These are phyloP conservation scores for Siphamia tubifer DNA, from an alignment of 2,113 vertebrate genomes.

Conservation along the genomic window DNA sequence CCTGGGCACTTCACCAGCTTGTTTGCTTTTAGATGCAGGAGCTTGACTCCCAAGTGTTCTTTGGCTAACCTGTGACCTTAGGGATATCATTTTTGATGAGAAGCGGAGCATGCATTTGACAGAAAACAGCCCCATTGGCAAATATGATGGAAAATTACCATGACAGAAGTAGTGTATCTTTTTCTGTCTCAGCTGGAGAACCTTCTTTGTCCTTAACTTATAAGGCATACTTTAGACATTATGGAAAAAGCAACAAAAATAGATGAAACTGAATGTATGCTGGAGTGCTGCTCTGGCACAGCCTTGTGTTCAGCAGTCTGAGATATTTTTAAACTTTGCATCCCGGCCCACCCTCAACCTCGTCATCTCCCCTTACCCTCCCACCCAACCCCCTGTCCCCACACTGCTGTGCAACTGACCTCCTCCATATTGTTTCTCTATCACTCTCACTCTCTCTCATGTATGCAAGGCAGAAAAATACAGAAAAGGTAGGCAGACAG, in stretches of 20 bases:
- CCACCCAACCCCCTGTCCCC: constrained; percentile 30
- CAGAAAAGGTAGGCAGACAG: not conserved
- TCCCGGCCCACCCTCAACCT: constrained; percentile 50
- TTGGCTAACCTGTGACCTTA: constrained; percentile 4
- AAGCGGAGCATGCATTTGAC: constrained; percentile 15
- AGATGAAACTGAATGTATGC: constrained; percentile 70
- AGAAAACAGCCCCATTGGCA: constrained; percentile 41
- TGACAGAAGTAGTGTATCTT: constrained; percentile 33
- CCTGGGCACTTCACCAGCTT: not conserved
- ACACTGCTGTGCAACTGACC: constrained; percentile 34
- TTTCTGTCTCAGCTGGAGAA: constrained; percentile 49
- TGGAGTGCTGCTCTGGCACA: constrained; percentile 37
- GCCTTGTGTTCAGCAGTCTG: constrained; percentile 46
- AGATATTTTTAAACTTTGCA: constrained; percentile 75
- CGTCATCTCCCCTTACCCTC: constrained; percentile 43
- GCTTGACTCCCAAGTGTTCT: not conserved
- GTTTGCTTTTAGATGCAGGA: constrained; percentile 1
- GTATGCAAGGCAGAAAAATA: constrained; percentile 3
- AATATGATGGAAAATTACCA: constrained; percentile 24
- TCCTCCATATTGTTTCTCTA: constrained; percentile 55
- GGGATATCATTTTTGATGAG: constrained; percentile 25
- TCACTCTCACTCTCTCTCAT: no score
- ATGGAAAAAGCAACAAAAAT: constrained; percentile 77
- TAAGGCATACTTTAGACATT: constrained; percentile 73
- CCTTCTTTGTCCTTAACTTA: constrained; percentile 70